phyloP scores from a whole-genome alignment of 2,797 vertebrate genomes.

The Pipistrellus kuhlii region DNA sequence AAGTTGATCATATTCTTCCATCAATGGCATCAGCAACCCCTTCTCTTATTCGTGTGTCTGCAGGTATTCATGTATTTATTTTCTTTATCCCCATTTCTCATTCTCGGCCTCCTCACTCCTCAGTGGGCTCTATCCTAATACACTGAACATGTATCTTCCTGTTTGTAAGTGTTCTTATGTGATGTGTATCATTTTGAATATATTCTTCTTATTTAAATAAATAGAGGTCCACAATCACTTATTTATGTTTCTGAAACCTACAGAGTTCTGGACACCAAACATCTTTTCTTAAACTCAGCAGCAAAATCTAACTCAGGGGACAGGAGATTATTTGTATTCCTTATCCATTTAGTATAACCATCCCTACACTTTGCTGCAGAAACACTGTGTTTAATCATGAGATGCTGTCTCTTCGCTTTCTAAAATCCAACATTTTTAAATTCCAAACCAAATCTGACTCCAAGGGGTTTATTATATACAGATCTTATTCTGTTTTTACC shows the following conservation, averaged over 20 bases:
- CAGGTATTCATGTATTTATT: background rate
- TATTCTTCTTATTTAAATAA: constrained; percentile 18
- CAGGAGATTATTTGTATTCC: background rate
- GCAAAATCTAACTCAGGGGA: background rate
- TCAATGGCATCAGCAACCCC: background rate
- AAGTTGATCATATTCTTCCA: background rate
- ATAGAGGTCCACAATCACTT: background rate
- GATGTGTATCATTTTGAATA: background rate
- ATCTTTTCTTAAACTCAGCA: constrained; percentile 1
- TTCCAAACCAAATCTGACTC: background rate
- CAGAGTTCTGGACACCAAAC: constrained; percentile 1
- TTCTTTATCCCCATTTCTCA: background rate
- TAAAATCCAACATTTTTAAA: background rate
- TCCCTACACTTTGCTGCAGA: background rate
- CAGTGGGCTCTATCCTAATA: background rate
- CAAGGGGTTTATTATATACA: background rate
- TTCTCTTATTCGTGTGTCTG: background rate
- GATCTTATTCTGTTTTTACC: background rate
- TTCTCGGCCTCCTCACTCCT: background rate
- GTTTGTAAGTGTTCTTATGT: background rate
- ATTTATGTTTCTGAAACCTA: background rate
- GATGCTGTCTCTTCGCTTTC: background rate
- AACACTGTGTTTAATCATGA: background rate
- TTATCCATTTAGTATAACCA: background rate
- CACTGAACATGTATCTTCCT: background rate